These are phyloP conservation scores for Sitodiplosis mosellana DNA, from an alignment of 1,140 invertebrate species.

Conservation along the genomic window DNA sequence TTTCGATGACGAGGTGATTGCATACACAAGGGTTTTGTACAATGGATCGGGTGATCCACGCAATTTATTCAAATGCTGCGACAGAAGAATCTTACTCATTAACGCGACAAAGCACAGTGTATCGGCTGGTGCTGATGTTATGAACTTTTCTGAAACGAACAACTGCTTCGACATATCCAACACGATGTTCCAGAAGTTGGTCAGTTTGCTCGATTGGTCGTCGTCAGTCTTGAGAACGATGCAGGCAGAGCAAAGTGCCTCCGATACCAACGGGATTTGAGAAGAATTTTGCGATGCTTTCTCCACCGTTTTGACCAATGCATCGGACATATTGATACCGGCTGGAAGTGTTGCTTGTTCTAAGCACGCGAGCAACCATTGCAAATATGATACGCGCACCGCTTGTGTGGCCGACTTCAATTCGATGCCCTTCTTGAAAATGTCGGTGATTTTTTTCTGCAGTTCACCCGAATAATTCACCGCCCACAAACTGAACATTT, in stretches of 20 bases:
- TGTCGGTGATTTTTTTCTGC: conserved; percentile 50
- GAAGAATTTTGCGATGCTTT: conserved; percentile 40
- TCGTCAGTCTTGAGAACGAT: conserved; percentile 44
- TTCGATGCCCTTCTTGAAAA: conserved; percentile 61
- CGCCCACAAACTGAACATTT: conserved; percentile 66
- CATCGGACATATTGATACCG: conserved; percentile 31
- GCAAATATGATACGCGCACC: conserved; percentile 60
- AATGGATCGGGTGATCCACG: conserved; percentile 35
- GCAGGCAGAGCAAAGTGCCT: conserved; percentile 59
- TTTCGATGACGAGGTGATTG: conserved; percentile 30
- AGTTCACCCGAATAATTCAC: conserved; percentile 42
- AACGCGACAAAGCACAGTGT: conserved; percentile 38
- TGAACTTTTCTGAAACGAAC: conserved; percentile 67
- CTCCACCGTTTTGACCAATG: conserved; percentile 46
- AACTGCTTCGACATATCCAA: conserved; percentile 56
- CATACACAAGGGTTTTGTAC: conserved; percentile 40
- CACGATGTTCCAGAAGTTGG: conserved; percentile 45
- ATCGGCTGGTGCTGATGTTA: conserved; percentile 49
- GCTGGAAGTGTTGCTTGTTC: conserved; percentile 32
- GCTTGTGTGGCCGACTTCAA: conserved; percentile 59
- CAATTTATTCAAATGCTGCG: conserved; percentile 36
- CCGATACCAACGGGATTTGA: conserved; percentile 44
- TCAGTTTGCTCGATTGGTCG: conserved; percentile 19
- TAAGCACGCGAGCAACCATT: conserved; percentile 45
- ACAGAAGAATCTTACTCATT: conserved; percentile 41